Base-by-base conservation (phyloP, 2,797 vertebrate species). In the Microhierax caerulescens region DNA sequence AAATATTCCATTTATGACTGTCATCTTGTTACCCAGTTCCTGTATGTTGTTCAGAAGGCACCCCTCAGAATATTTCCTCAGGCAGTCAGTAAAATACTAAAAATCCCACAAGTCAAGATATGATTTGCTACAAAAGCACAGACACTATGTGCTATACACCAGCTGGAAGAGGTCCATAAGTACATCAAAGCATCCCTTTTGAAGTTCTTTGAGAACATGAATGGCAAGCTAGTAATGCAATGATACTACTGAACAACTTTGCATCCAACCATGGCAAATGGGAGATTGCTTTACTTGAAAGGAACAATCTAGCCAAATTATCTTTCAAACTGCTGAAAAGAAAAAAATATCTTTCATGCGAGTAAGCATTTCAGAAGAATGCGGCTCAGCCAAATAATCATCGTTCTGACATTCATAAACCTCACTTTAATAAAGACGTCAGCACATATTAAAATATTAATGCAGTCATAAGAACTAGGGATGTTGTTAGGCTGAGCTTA, bases 281-380 rank as follows among this genome's bases (percentile, higher is more conserved):
- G 43, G 83, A 94, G 69, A 90, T 80, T 95, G 82, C 82, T 75
- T 88, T 84, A 88, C 59, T 84, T 91, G 59, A 95, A 95, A 88
- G 69, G 85, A 95, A 92, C 65, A 92, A 88, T 82, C 73, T 54
- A 93, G 73, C 50, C 73, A 96, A 95, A 96, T 86, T 95, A 82
- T 78, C 91, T 93, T 96, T 97, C 54, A 94, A 86, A 79, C 16
- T 13, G 82, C 60, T 92, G 91, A 94, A 92, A 91, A 85, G 60
- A 54, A 91, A 86, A 86, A 59, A 82, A 37, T 20, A 30, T 2
- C 45, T 79, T 88, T 87, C 60, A 77, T 85, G 43, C 70, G 82
- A 95, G 65, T 88, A 95, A 96, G 89, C 91, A 75, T 85, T 96
- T 92, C 74, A 87, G 84, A 93, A 94, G 39, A 94, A 92, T 28